Evolutionary conservation across 2,888 invertebrate species (phyloP), one percentile per base, ranked within the genome.

Genomic region (Theretra japonica): DNA sequence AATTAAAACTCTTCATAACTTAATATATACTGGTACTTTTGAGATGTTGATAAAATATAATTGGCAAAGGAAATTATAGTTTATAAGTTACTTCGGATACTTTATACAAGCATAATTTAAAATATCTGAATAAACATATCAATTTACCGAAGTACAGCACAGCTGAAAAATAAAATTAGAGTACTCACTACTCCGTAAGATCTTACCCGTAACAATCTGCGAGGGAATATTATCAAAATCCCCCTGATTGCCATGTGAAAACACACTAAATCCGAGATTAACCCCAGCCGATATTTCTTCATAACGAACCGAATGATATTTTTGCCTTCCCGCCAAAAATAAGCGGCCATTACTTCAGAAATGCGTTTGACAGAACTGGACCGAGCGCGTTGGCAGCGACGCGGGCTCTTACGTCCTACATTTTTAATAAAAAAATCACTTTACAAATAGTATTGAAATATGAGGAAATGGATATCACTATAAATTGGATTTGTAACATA

Each of bases 351-450:
- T 91, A 91, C 84, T 92, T 89, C 87, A 82, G 83, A 84, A 82
- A 83, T 82, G 77, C 83, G 80, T 89, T 91, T 92, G 92, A 92
- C 91, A 92, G 89, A 92, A 87, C 85, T 90, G 89, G 92, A 90
- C 80, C 92, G 89, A 83, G 83, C 80, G 83, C 78, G 80, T 88
- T 90, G 90, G 88, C 90, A 89, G 76, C 86, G 77, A 15, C 74
- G 75, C 72, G 70, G 75, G 75, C 73, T 75, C 73, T 76, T 75
- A 75, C 78, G 79, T 77, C 70, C 80, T 72, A 75, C 41, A 77
- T 75, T 80, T 80, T 79, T 79, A 75, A 75, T 19, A 72, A 73
- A 70, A 73, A 71, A 70, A 62, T 56, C 53, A 25, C 19, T 30
- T 77, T 73, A 79, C 83, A 84, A 83, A 81, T 84, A 81, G 76